Evolutionary conservation across 2,888 invertebrate species (phyloP).

Genomic region (Drosophila mimetica): DNA sequence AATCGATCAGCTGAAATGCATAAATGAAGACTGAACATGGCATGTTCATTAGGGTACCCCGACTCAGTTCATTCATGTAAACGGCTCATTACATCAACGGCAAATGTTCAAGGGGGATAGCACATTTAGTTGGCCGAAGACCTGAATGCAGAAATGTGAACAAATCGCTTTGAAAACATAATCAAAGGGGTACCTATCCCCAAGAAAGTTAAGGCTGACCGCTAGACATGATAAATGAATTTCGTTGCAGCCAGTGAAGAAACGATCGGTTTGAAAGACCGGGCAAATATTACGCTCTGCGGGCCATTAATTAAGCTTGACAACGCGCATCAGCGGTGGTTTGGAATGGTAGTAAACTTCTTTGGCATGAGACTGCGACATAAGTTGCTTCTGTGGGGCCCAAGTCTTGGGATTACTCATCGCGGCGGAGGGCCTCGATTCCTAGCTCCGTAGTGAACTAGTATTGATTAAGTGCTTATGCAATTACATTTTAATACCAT

Average conservation of each 20-base stretch:
- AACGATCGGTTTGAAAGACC: slow-evolving; percentile 54
- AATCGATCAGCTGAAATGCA: slow-evolving; percentile 16
- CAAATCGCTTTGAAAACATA: slow-evolving; percentile 57
- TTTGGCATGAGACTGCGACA: neutral
- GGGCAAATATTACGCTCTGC: slow-evolving; percentile 61
- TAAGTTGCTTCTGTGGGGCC: neutral
- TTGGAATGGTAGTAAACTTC: slow-evolving; percentile 2
- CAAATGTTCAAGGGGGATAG: slow-evolving; percentile 52
- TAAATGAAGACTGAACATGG: slow-evolving; percentile 48
- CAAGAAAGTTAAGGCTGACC: slow-evolving; percentile 43
- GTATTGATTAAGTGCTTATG: slow-evolving; percentile 72
- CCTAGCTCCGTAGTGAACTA: slow-evolving; percentile 36
- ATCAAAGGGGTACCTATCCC: slow-evolving; percentile 68
- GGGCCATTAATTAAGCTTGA: slow-evolving; percentile 69
- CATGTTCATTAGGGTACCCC: slow-evolving; percentile 56
- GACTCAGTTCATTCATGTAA: slow-evolving; percentile 49
- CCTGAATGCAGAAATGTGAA: slow-evolving; percentile 45
- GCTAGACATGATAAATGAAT: slow-evolving; percentile 67
- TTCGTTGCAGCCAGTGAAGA: slow-evolving; percentile 48
- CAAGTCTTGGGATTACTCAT: neutral
- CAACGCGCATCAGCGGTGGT: slow-evolving; percentile 43
- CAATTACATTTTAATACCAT: slow-evolving; percentile 68
- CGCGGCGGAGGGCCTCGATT: slow-evolving; percentile 2
- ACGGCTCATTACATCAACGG: slow-evolving; percentile 68
- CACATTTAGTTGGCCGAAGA: slow-evolving; percentile 49